Percentiles rank a stretch among this genome's conserved stretches.
These are phyloP conservation scores for Phalera bucephala DNA, from an alignment of 2,888 invertebrate genomes.

Conservation along the genomic window DNA sequence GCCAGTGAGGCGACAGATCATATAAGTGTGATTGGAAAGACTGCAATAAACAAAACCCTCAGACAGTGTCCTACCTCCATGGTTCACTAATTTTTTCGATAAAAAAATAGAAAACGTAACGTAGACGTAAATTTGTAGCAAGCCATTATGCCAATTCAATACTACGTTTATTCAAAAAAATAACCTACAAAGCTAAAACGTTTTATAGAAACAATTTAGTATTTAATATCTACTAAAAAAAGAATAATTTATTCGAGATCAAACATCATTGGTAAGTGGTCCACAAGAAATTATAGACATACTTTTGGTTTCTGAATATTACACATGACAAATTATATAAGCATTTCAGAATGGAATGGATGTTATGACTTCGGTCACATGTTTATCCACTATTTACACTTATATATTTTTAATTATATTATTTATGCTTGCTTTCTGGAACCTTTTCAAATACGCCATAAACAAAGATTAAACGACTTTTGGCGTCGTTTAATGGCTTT, in stretches of 20 bases:
- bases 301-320: conserved; percentile 29
- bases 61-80: too few relatives aligned
- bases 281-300: conserved; percentile 30
- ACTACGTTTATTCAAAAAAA: too few relatives aligned
- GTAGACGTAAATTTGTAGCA: too few relatives aligned
- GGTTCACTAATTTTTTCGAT: too few relatives aligned
- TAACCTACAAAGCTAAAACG: too few relatives aligned
- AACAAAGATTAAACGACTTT: conserved; percentile 27
- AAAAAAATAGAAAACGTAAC: too few relatives aligned
- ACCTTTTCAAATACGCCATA: conserved; percentile 31
- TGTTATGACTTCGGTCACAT: conserved; percentile 47
- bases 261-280: conserved; percentile 35
- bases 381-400: conserved; percentile 40
- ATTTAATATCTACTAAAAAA: conserved; percentile 13
- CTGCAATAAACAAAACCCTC: too few relatives aligned
- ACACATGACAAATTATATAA: conserved; percentile 45
- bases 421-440: conserved; percentile 36
- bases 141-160: too few relatives aligned
- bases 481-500: conserved; percentile 15
- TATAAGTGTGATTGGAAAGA: too few relatives aligned
- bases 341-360: conserved; percentile 35
- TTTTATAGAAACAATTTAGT: conserved; percentile 27
- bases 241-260: conserved; percentile 29
- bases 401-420: conserved; percentile 39
- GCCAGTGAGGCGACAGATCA: too few relatives aligned